Evolutionary conservation across 2,797 vertebrate species (phyloP), one percentile per base, ranked within the genome.

Genomic region (Lagocephalus sceleratus): DNA sequence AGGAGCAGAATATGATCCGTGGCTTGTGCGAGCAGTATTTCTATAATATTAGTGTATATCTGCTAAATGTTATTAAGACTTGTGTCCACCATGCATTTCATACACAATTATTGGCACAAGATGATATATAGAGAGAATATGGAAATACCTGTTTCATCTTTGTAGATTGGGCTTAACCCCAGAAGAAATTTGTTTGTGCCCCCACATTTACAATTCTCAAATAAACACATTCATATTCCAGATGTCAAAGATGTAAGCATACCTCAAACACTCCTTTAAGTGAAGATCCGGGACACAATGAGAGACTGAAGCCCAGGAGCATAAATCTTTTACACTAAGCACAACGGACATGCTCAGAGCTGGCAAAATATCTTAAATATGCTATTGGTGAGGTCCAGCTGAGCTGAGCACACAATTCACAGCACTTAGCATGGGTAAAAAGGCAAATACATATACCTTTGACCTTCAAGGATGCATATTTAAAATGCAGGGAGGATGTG

Each of bases 331-430:
- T 71, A 80, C 75, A 75, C 76, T 83, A 40, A 10, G 59, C 79
- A 77, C 68, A 72, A 42, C 69, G 82, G 78, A 80, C 79, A 81
- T 68, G 71, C 75, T 67, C 38, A 55, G 74, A 86, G 78, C 85
- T 74, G 63, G 74, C 63, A 39, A 75, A 84, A 84, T 84, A 78
- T 84, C 81, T 82, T 89, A 86, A 88, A 85, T 78, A 83, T 85
- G 73, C 80, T 79, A 65, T 78, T 23, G 78, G 61, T 20, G 50
- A 54, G 71, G 85, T 82, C 85, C 81, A 63, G 64, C 77, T 53
- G 83, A 87, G 85, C 73, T 66, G 66, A 73, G 73, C 75, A 69
- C 58, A 83, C 86, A 78, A 90, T 83, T 89, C 81, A 87, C 83
- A 78, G 84, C 73, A 62, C 74, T 67, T 54, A 80, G 79, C 76